These are phyloP conservation scores for Lepus townsendii DNA, from an alignment of 2,797 vertebrate genomes.

Conservation along the genomic window DNA sequence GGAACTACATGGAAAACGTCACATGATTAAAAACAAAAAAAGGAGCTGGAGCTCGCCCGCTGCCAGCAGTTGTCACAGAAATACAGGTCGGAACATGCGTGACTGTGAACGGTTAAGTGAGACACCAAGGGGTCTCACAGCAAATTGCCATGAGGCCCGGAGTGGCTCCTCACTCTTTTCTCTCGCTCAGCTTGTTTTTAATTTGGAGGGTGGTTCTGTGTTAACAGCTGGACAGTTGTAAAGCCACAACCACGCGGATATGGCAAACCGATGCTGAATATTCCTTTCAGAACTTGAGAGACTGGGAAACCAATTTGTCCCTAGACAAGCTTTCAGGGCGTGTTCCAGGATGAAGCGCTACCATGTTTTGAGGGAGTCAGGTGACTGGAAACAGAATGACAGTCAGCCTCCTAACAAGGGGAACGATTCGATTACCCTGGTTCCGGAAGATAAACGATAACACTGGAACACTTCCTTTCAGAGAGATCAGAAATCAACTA, in stretches of 20 bases:
- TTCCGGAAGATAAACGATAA: slow-evolving; percentile 55
- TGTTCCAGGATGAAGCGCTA: not conserved
- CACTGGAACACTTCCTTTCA: slow-evolving; percentile 54
- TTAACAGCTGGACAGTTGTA: not conserved
- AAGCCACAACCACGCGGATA: not conserved
- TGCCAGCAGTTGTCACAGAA: slow-evolving; percentile 41
- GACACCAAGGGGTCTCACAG: not conserved
- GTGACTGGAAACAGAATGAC: not conserved
- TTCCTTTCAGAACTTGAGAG: not conserved
- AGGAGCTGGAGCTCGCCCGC: slow-evolving; percentile 12
- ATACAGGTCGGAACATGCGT: slow-evolving; percentile 51
- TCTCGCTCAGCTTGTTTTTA: not conserved
- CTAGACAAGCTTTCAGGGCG: not conserved
- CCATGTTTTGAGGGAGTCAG: not conserved
- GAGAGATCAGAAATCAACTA: slow-evolving; percentile 75
- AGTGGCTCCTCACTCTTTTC: not conserved
- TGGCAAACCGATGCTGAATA: not conserved
- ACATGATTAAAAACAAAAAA: slow-evolving; percentile 50
- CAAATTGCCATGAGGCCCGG: slow-evolving; percentile 13
- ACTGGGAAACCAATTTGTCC: not conserved
- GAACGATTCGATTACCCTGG: slow-evolving; percentile 48
- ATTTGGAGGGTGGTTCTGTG: not conserved
- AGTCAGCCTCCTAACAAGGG: slow-evolving; percentile 48
- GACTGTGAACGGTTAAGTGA: not conserved
- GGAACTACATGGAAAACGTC: slow-evolving; percentile 83